Percentiles rank a stretch among this genome's conserved stretches.
phyloP scores from a whole-genome alignment of 2,113 vertebrate genomes.

The Ardeotis arabs region DNA sequence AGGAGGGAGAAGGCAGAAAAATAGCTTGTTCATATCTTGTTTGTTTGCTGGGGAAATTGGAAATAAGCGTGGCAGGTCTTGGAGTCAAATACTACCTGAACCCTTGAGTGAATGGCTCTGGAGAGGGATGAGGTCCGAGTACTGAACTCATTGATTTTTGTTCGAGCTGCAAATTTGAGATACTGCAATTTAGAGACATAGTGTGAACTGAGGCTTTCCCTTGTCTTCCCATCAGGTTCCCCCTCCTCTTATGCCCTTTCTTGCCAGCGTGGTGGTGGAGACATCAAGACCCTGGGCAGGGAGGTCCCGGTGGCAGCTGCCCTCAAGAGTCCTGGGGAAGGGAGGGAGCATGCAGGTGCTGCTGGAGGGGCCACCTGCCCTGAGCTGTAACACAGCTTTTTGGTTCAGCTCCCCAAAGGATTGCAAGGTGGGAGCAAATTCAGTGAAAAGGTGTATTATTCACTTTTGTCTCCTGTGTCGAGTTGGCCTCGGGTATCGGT shows the following conservation, averaged over 20 bases:
- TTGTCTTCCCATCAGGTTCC: neutral
- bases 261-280: rapidly evolving
- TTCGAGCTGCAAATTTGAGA: neutral
- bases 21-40: neutral
- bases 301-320: neutral
- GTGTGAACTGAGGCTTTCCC: neutral
- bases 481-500: neutral
- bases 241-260: neutral
- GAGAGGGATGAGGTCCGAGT: neutral
- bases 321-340: too few species aligned
- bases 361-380: neutral
- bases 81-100: neutral
- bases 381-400: neutral
- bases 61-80: neutral
- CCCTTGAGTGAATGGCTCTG: neutral
- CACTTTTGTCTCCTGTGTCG: neutral
- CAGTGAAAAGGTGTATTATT: neutral
- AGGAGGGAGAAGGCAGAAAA: neutral
- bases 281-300: too few species aligned
- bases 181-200: neutral
- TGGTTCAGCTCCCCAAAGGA: neutral
- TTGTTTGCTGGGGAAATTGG: neutral
- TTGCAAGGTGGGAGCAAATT: neutral
- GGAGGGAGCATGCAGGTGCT: rapidly evolving
- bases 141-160: neutral